These are phyloP conservation scores for Mya arenaria DNA, from an alignment of 1,140 invertebrate species.

Conservation along the genomic window DNA sequence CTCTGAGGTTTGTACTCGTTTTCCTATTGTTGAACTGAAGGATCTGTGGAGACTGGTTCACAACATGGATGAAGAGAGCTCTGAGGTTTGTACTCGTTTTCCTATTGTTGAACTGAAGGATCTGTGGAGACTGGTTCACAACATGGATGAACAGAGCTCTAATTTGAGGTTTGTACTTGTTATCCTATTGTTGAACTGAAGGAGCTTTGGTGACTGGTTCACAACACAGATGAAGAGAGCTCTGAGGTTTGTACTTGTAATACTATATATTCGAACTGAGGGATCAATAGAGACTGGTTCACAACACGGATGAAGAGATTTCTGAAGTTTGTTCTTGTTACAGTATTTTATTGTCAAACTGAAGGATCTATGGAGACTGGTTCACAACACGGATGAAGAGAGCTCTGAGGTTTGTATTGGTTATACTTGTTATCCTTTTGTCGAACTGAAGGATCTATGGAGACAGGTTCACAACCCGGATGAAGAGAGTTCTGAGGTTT, in stretches of 20 bases:
- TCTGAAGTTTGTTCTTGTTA: no score
- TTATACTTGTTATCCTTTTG: no score
- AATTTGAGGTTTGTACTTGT: no score
- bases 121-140: constrained; percentile 46
- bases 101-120: constrained; percentile 47
- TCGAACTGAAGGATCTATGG: constrained; percentile 47
- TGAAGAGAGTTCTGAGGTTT: constrained; percentile 15
- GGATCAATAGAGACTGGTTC: constrained; percentile 44
- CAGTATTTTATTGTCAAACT: no score
- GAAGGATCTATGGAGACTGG: constrained; percentile 50
- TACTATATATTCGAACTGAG: constrained; percentile 37
- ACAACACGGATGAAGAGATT: constrained; percentile 33
- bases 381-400: constrained; percentile 41
- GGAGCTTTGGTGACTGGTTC: constrained; percentile 49
- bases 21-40: constrained; percentile 43
- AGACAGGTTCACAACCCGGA: constrained; percentile 39
- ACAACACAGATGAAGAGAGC: constrained; percentile 32
- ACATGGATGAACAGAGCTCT: constrained; percentile 9
- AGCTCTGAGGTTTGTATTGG: no score
- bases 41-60: constrained; percentile 48
- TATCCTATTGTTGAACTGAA: constrained; percentile 41
- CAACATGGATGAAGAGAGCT: constrained; percentile 26
- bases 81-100: no score
- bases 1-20: no score
- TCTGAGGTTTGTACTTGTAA: no score